These are phyloP conservation scores for Pachycephala philippinensis DNA, from an alignment of 2,113 vertebrate species.

Conservation along the genomic window DNA sequence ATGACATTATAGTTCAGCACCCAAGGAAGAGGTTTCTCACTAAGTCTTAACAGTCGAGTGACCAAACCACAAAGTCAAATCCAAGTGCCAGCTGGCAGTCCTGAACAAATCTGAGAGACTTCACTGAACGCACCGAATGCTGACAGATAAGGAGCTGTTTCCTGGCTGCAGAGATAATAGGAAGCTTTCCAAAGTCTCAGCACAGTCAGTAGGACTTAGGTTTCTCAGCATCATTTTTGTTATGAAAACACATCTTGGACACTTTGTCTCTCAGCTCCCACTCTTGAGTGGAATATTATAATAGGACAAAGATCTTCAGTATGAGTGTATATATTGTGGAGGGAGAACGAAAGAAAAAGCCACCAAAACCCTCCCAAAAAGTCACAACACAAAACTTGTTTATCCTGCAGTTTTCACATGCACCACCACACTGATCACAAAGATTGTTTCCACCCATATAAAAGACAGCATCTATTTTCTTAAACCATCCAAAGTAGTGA, in stretches of 20 bases:
- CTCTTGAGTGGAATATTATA: not conserved
- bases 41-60: not conserved
- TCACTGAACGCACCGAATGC: not conserved
- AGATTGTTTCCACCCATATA: not conserved
- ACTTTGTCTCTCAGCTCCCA: not conserved
- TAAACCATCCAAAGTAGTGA: not conserved
- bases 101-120: not conserved
- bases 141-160: not conserved
- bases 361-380: rapidly evolving
- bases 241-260: not conserved
- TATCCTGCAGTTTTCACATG: not conserved
- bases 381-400: not conserved
- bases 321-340: not conserved
- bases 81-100: not conserved
- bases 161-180: not conserved
- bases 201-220: not conserved
- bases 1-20: not conserved
- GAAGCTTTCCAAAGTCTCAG: not conserved
- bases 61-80: not conserved
- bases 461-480: not conserved
- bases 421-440: not conserved
- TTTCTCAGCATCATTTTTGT: not conserved
- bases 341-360: not conserved
- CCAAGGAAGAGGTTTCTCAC: not conserved
- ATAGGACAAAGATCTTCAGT: not conserved